Evolutionary conservation across 1,140 invertebrate species (phyloP), one percentile per base, ranked within the genome.

Genomic region (Homarus americanus): DNA sequence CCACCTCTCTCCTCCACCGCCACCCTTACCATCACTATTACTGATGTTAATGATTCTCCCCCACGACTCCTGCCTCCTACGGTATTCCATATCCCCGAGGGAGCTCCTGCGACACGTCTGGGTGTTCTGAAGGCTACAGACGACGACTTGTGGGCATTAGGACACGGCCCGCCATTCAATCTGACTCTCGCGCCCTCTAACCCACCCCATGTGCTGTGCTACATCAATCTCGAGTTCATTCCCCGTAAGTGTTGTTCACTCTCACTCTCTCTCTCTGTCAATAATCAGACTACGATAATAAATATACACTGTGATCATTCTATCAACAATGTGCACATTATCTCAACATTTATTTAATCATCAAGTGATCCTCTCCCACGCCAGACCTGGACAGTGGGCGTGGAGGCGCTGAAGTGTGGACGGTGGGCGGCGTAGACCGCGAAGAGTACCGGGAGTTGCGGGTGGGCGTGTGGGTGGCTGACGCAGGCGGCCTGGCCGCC

Each of bases 161-260:
- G 91, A 32, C 91, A 92, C 66, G 91, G 91, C 2, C 91, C 91
- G 32, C 91, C 91, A 20, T 92, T 92, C 87, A 92, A 92, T 40
- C 76, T 92, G 49, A 78, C 72, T 36, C 72, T 92, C 20, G 82
- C 91, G 2, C 53, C 86, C 12, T 28, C 20, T 41, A 92, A 92
- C 76, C 87, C 87, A 2, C 32, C 41, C 24, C 80, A 92, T 44
- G 86, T 92, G 4, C 15, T 82, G 34, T 44, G n/a, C 4, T 72
- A 82, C 40, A 72, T 90, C 36, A 20, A 17, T 1, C 79, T 90
- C n/a, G 83, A 49, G 24, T 90, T 82, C 41, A 82, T 83, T 72
- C 44, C 66, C 15, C 44, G 84, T 86, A 34, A 76, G 84, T 86
- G 10, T 53, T 58, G 15, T n/a, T 49, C 17, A 49, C 9, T 49